These are phyloP conservation scores for Andrena hattorfiana DNA, from an alignment of 2,888 invertebrate genomes.

Conservation along the genomic window DNA sequence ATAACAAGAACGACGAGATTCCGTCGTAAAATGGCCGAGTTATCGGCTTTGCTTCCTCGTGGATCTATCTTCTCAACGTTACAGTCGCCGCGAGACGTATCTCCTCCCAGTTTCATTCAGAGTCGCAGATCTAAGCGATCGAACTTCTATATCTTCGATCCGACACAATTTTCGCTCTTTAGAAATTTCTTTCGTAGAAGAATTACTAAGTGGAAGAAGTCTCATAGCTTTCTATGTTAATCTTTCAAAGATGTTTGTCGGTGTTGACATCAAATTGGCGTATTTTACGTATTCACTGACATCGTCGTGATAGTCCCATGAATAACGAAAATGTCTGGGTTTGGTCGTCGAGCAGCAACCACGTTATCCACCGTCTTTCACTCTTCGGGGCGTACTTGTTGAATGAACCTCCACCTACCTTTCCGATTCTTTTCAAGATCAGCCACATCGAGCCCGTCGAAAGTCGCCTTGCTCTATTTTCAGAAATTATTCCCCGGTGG, in stretches of 20 bases:
- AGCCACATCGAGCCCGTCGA: constrained; percentile 13
- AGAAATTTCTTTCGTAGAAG: not conserved
- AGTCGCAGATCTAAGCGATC: not conserved
- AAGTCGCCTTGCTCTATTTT: constrained; percentile 39
- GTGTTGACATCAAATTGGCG: no score
- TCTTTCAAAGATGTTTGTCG: no score
- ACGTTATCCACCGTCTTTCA: constrained; percentile 28
- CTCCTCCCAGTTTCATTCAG: not conserved
- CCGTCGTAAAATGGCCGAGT: constrained; percentile 41
- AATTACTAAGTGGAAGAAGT: not conserved
- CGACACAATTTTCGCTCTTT: not conserved
- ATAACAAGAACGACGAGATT: constrained; percentile 55
- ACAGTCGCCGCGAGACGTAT: not conserved
- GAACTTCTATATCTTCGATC: not conserved
- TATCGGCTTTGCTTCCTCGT: constrained; percentile 42
- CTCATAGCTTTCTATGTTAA: no score
- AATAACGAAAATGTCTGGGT: constrained; percentile 39
- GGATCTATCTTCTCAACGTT: constrained; percentile 19
- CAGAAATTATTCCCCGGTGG: constrained; percentile 43
- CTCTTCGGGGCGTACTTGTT: constrained; percentile 52
- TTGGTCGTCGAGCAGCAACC: constrained; percentile 34
- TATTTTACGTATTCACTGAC: not conserved
- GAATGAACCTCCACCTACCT: constrained; percentile 37
- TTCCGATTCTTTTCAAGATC: constrained; percentile 45
- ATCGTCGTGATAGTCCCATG: constrained; percentile 29